Evolutionary conservation across 1,140 invertebrate species (phyloP).

Genomic region (Aphelinus atriplicis): DNA sequence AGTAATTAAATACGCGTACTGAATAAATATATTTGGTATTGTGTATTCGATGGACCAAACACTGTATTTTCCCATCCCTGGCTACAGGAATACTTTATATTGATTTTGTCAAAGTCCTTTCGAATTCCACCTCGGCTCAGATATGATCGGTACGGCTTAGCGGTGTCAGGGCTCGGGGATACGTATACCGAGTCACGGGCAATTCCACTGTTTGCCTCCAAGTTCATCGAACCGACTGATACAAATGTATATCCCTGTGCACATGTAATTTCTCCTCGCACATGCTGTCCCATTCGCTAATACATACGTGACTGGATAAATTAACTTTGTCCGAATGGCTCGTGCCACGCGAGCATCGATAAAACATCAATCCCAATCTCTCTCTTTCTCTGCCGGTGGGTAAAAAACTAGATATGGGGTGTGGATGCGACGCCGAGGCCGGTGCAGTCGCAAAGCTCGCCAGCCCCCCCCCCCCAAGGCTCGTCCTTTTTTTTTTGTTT

Average conservation of each 20-base stretch:
- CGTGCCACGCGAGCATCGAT: not conserved
- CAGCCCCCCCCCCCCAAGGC: too few relatives aligned
- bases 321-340: conserved; percentile 1
- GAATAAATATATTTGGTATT: too few relatives aligned
- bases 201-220: not conserved
- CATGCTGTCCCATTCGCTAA: conserved; percentile 13
- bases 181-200: not conserved
- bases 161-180: too few relatives aligned
- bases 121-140: too few relatives aligned
- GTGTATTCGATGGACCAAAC: too few relatives aligned
- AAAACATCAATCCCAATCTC: conserved; percentile 24
- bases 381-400: not conserved
- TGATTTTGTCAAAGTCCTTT: too few relatives aligned
- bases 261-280: not conserved
- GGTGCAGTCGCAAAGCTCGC: not conserved
- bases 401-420: not conserved
- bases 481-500: conserved; percentile 8
- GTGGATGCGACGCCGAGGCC: not conserved
- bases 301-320: not conserved
- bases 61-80: too few relatives aligned
- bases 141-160: too few relatives aligned
- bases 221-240: not conserved
- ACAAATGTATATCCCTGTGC: not conserved
- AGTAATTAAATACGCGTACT: too few relatives aligned
- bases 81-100: too few relatives aligned